A percentile compares a stretch with the other conserved stretches of the same genome.
Evolutionary conservation across 2,888 invertebrate species (phyloP).

Genomic region (Aphidius colemani): DNA sequence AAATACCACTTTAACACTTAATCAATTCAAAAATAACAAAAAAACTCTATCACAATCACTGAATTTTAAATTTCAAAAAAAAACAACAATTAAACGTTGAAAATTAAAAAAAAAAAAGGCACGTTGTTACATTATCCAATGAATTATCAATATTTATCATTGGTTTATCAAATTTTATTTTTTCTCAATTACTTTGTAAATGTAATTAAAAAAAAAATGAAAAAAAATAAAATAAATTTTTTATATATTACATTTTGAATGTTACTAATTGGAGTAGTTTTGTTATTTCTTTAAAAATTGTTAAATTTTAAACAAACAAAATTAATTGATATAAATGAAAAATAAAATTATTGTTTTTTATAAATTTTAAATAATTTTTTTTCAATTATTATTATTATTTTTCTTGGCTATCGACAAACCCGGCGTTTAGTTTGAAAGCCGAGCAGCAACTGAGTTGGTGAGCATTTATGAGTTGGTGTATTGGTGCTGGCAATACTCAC

Average conservation of each 20-base stretch:
- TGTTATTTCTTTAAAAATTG: too few species aligned
- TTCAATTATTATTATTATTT: too few species aligned
- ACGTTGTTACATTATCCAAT: constrained; percentile 19
- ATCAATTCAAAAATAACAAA: background rate
- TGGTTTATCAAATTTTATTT: background rate
- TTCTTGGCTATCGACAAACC: constrained; percentile 31
- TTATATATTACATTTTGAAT: too few species aligned
- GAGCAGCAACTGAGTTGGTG: constrained; percentile 36
- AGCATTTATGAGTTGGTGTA: background rate
- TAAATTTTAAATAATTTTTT: too few species aligned
- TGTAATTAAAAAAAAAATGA: too few species aligned
- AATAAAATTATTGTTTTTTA: too few species aligned
- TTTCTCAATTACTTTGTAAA: background rate
- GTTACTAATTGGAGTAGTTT: too few species aligned
- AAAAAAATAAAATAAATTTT: too few species aligned
- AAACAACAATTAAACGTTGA: too few species aligned
- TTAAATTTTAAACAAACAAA: background rate
- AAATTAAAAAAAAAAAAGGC: constrained; percentile 22
- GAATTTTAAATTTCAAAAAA: constrained; percentile 13
- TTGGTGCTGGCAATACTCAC: too few species aligned
- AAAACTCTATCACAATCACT: constrained; percentile 17
- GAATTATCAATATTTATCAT: background rate
- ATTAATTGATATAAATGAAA: too few species aligned
- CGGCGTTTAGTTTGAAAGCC: constrained; percentile 33
- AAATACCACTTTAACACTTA: too few species aligned